phyloP scores from a whole-genome alignment of 2,888 invertebrate species.

The Platypus cylindrus region DNA sequence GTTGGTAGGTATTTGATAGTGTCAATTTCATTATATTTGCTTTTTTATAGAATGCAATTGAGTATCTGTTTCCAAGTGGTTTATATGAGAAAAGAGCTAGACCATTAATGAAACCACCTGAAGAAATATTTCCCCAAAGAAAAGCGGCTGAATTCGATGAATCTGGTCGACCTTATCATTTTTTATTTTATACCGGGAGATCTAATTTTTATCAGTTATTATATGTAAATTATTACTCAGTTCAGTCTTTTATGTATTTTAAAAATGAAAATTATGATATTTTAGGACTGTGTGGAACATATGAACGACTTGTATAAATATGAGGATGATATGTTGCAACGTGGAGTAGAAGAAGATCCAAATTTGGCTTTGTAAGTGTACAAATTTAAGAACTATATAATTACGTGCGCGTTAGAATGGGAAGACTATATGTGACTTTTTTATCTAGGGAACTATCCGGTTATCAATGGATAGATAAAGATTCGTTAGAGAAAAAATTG shows the following conservation, averaged over 20 bases:
- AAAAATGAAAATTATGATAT: neutral
- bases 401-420: too few species aligned
- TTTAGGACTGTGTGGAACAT: constrained; percentile 48
- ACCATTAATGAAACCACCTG: constrained; percentile 83
- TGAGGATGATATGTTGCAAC: constrained; percentile 57
- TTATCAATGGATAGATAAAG: constrained; percentile 53
- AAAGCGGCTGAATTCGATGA: constrained; percentile 87
- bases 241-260: neutral
- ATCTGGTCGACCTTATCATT: constrained; percentile 81
- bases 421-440: too few species aligned
- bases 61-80: constrained; percentile 93
- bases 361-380: constrained; percentile 43
- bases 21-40: constrained; percentile 2
- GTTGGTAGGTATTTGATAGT: too few species aligned
- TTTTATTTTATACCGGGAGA: constrained; percentile 81
- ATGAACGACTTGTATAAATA: constrained; percentile 52
- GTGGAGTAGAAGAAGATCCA: constrained; percentile 47
- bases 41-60: constrained; percentile 60
- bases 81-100: constrained; percentile 72
- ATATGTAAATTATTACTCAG: constrained; percentile 46
- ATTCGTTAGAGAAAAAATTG: constrained; percentile 48
- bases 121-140: constrained; percentile 67
- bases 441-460: constrained; percentile 41
- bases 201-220: constrained; percentile 75
- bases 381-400: neutral